These are phyloP conservation scores for Lottia scabra DNA, from an alignment of 2,888 invertebrate species.

Conservation along the genomic window DNA sequence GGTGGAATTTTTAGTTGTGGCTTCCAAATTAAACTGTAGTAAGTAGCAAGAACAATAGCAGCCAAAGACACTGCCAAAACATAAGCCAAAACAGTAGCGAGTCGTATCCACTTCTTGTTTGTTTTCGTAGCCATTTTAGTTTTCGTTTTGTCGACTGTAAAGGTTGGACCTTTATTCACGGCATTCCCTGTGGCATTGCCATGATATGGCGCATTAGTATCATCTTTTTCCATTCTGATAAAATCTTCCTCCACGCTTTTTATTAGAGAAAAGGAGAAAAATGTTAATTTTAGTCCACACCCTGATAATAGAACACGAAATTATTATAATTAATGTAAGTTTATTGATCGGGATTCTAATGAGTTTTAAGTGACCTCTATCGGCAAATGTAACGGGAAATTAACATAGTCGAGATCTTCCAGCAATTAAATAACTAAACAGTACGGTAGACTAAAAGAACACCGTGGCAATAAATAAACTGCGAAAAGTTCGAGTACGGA, in stretches of 20 bases:
- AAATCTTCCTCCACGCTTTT: background rate
- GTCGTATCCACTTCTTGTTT: slow-evolving; percentile 85
- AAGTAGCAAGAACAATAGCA: slow-evolving; percentile 91
- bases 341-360: too few relatives aligned
- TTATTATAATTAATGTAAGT: too few relatives aligned
- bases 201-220: slow-evolving; percentile 41
- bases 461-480: too few relatives aligned
- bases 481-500: too few relatives aligned
- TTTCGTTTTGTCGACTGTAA: slow-evolving; percentile 57
- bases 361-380: too few relatives aligned
- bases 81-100: slow-evolving; percentile 93
- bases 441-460: too few relatives aligned
- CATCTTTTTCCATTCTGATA: slow-evolving; percentile 47
- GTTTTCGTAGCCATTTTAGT: slow-evolving; percentile 67
- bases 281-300: background rate
- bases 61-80: slow-evolving; percentile 93
- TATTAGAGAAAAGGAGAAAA: background rate
- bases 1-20: slow-evolving; percentile 73
- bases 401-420: too few relatives aligned
- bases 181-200: slow-evolving; percentile 37
- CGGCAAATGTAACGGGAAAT: too few relatives aligned
- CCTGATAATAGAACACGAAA: background rate
- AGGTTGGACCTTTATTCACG: slow-evolving; percentile 44
- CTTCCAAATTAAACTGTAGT: slow-evolving; percentile 95
- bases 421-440: too few relatives aligned